phyloP scores from a whole-genome alignment of 53 echinoderm and acorn worm genomes.

The Paracentrotus lividus region DNA sequence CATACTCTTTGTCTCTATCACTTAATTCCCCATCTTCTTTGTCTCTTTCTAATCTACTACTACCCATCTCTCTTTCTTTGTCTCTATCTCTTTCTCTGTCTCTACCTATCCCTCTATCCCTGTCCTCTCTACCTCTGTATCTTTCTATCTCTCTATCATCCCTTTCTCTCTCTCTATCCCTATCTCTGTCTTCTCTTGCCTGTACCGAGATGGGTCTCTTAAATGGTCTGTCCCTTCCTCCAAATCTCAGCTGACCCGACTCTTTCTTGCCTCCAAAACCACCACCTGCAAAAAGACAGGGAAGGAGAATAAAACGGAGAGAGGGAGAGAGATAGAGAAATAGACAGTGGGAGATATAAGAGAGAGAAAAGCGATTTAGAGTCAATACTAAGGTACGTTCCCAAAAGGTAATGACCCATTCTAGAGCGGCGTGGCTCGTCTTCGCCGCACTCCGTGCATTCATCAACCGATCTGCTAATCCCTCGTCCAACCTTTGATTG shows the following conservation, averaged over 20 bases:
- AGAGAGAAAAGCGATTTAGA: not conserved
- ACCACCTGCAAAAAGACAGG: constrained; percentile 80
- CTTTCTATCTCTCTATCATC: constrained; percentile 1
- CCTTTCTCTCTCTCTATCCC: constrained; percentile 8
- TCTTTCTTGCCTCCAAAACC: constrained; percentile 99
- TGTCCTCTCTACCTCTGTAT: constrained; percentile 54
- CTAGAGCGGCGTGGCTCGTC: too few species aligned
- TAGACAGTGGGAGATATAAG: not conserved
- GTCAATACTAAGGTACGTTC: too few species aligned
- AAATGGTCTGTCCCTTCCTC: constrained; percentile 93
- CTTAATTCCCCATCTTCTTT: not conserved
- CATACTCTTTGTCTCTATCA: constrained; percentile 34
- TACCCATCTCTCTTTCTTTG: constrained; percentile 59
- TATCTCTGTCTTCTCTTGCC: not conserved
- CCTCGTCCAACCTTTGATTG: too few species aligned
- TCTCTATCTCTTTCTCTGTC: constrained; percentile 58
- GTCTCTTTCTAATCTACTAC: constrained; percentile 35
- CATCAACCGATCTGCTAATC: too few species aligned
- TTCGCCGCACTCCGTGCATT: too few species aligned
- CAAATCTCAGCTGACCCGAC: constrained; percentile 97
- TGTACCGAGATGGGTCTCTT: constrained; percentile 81
- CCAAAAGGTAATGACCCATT: too few species aligned
- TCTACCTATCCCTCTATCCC: constrained; percentile 65
- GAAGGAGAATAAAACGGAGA: not conserved
- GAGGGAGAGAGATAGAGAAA: not conserved